phyloP scores from a whole-genome alignment of 2,888 invertebrate species.

The Colostygia pectinataria region DNA sequence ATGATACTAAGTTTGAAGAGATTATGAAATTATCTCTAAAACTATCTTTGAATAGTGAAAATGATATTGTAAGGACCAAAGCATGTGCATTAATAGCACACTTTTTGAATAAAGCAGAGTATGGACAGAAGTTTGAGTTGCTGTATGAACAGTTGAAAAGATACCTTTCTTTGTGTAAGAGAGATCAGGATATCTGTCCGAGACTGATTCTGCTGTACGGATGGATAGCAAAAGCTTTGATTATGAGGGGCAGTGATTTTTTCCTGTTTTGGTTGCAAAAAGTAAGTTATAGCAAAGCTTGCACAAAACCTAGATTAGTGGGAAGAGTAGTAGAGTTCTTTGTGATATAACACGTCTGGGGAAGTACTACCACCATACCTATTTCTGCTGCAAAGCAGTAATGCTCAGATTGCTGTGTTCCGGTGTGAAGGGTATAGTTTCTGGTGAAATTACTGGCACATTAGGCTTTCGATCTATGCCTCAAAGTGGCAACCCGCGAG shows the following conservation, averaged over 20 bases:
- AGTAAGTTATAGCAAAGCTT: constrained; percentile 43
- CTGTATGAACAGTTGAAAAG: constrained; percentile 62
- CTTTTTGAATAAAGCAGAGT: constrained; percentile 82
- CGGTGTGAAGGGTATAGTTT: too few relatives aligned
- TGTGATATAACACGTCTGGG: too few relatives aligned
- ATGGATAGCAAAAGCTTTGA: constrained; percentile 68
- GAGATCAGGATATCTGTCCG: constrained; percentile 48
- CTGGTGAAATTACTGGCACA: too few relatives aligned
- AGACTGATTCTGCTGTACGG: constrained; percentile 63
- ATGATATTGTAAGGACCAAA: constrained; percentile 57
- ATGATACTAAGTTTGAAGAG: constrained; percentile 55
- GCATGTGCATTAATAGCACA: constrained; percentile 80
- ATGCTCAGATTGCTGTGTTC: too few relatives aligned
- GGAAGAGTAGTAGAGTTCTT: too few relatives aligned
- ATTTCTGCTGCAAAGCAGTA: too few relatives aligned
- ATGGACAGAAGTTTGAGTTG: constrained; percentile 63
- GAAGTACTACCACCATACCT: too few relatives aligned
- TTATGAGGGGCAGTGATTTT: constrained; percentile 64
- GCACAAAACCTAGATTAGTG: too few relatives aligned
- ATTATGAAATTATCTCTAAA: constrained; percentile 60
- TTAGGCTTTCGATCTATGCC: too few relatives aligned
- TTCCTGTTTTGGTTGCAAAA: constrained; percentile 72
- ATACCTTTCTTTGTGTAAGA: constrained; percentile 46
- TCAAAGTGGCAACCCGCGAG: too few relatives aligned
- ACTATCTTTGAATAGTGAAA: constrained; percentile 58